These are phyloP conservation scores for Turnix velox DNA, from an alignment of 2,113 vertebrate genomes.

Conservation along the genomic window DNA sequence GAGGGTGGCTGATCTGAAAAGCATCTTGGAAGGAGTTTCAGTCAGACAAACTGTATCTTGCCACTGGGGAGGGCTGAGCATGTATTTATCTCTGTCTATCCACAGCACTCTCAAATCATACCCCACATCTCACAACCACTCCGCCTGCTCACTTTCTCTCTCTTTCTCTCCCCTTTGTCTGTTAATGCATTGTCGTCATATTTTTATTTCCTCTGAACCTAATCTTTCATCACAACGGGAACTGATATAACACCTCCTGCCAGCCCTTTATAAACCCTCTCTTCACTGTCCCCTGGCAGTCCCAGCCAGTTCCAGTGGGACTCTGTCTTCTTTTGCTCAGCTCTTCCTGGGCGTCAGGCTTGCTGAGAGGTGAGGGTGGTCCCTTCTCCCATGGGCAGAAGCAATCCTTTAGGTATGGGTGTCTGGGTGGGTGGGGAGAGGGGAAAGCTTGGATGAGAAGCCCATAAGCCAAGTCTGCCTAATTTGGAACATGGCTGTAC, in stretches of 20 bases:
- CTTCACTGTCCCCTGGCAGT: not conserved
- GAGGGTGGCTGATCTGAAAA: slow-evolving; percentile 24
- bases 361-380: not conserved
- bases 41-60: slow-evolving; percentile 10
- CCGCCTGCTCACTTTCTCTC: not conserved
- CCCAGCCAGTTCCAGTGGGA: not conserved
- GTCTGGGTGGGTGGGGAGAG: not conserved
- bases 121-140: not conserved
- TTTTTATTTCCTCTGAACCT: slow-evolving; percentile 47
- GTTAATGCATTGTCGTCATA: not conserved
- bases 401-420: fast-evolving
- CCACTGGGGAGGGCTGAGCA: not conserved
- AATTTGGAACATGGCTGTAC: too few relatives aligned
- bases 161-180: not conserved
- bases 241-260: not conserved
- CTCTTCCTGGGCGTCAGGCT: not conserved
- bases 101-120: slow-evolving; percentile 37
- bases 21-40: slow-evolving; percentile 36
- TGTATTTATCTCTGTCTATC: slow-evolving; percentile 20
- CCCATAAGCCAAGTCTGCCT: not conserved
- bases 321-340: not conserved
- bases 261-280: not conserved
- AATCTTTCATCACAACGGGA: not conserved
- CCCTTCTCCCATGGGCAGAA: not conserved
- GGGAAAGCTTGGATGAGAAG: not conserved